Evolutionary conservation across 1,140 invertebrate genomes (phyloP).

Genomic region (Pygmarrhopalites habei): DNA sequence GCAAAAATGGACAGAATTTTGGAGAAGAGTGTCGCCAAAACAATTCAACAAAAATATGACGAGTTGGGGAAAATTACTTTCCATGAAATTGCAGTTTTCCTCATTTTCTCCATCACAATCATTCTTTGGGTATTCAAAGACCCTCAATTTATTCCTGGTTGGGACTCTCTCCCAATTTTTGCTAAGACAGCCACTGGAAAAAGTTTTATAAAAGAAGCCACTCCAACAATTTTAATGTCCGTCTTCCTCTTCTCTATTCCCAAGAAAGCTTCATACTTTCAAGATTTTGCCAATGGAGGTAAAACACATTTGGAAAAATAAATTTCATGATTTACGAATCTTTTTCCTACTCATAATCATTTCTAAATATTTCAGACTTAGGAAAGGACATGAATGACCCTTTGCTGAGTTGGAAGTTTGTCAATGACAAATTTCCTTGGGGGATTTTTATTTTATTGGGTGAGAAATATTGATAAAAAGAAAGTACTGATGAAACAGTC

Average conservation of each 20-base stretch:
- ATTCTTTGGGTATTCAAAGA: slow-evolving; percentile 81
- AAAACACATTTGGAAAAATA: background rate
- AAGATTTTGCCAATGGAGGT: slow-evolving; percentile 25
- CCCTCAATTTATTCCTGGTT: slow-evolving; percentile 59
- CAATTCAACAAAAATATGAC: slow-evolving; percentile 62
- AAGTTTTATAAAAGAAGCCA: slow-evolving; percentile 39
- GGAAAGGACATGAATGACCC: slow-evolving; percentile 42
- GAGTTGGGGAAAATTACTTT: slow-evolving; percentile 70
- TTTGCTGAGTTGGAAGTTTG: slow-evolving; percentile 67
- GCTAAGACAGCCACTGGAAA: slow-evolving; percentile 17
- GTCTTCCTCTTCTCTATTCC: slow-evolving; percentile 34
- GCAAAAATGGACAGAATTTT: slow-evolving; percentile 16
- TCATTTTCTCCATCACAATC: slow-evolving; percentile 69
- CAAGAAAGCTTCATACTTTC: slow-evolving; percentile 24
- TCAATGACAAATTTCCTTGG: slow-evolving; percentile 71
- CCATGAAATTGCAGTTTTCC: slow-evolving; percentile 67
- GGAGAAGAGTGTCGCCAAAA: slow-evolving; percentile 44
- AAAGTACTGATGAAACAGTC: background rate
- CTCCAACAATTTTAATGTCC: slow-evolving; percentile 30
- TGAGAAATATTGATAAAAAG: background rate
- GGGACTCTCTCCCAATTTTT: slow-evolving; percentile 36
- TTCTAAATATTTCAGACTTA: slow-evolving; percentile 17
- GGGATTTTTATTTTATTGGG: slow-evolving; percentile 44
- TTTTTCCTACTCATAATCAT: background rate
- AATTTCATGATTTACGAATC: background rate